A percentile compares a stretch with the other conserved stretches of the same genome.
phyloP scores from a whole-genome alignment of 2,113 vertebrate species.

The Albula glossodonta region DNA sequence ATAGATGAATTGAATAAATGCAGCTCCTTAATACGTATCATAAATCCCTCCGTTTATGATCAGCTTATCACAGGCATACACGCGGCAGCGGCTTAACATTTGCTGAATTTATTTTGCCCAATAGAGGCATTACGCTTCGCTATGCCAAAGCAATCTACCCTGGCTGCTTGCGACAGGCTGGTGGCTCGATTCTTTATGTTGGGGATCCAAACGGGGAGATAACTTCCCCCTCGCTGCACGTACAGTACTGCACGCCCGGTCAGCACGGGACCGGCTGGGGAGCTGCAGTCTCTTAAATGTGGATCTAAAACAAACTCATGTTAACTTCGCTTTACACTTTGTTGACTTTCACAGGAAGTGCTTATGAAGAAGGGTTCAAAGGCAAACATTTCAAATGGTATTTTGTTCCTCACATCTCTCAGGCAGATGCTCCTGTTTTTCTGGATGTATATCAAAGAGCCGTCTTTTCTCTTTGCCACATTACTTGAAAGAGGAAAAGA shows the following conservation, averaged over 20 bases:
- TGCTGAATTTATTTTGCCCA: constrained; percentile 46
- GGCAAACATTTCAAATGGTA: constrained; percentile 49
- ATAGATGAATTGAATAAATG: constrained; percentile 57
- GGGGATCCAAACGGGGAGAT: constrained; percentile 36
- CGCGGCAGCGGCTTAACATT: constrained; percentile 42
- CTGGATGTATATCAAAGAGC: constrained; percentile 59
- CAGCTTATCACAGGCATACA: constrained; percentile 58
- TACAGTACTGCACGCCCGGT: neutral
- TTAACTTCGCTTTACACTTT: constrained; percentile 27
- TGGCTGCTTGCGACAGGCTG: constrained; percentile 29
- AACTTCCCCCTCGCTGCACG: constrained; percentile 15
- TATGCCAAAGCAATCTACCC: constrained; percentile 45
- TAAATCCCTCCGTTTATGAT: constrained; percentile 59
- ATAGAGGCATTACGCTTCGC: constrained; percentile 32
- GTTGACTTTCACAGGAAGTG: constrained; percentile 37
- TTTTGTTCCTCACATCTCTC: constrained; percentile 57
- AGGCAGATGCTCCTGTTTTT: constrained; percentile 61
- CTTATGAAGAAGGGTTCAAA: constrained; percentile 54
- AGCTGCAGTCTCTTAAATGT: constrained; percentile 17
- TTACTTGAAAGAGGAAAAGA: constrained; percentile 53
- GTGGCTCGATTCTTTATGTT: constrained; percentile 30
- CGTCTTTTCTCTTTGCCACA: constrained; percentile 41
- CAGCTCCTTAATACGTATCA: constrained; percentile 57
- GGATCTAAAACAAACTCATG: constrained; percentile 38
- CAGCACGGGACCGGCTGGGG: neutral